Conservation (phyloP, 1,140 invertebrate species). For the Aphelinus certus region DNA sequence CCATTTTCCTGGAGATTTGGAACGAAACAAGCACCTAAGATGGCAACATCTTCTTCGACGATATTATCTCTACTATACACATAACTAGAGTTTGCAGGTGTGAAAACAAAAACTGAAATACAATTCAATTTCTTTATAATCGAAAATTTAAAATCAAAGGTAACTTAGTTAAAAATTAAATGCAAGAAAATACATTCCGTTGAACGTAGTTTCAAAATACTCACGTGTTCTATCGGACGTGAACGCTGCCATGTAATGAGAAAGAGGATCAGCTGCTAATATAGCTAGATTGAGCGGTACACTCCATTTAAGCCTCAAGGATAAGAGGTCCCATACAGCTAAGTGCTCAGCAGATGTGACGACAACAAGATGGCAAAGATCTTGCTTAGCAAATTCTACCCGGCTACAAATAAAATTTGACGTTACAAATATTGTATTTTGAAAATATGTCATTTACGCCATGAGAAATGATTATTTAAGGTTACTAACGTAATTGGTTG, state of each 20-base stretch:
- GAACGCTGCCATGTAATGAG: conserved; percentile 74
- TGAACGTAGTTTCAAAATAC: conserved; percentile 26
- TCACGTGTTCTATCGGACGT: conserved; percentile 71
- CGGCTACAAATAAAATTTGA: conserved; percentile 58
- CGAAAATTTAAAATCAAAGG: conserved; percentile 4
- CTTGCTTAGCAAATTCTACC: conserved; percentile 73
- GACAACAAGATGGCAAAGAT: conserved; percentile 74
- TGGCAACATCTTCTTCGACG: conserved; percentile 56
- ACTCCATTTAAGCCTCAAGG: conserved; percentile 70
- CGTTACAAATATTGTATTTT: neutral
- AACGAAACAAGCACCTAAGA: conserved; percentile 67
- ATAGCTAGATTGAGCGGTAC: conserved; percentile 66
- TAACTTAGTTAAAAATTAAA: neutral
- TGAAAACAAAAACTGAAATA: conserved; percentile 71
- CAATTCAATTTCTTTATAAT: conserved; percentile 3
- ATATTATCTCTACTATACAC: conserved; percentile 66
- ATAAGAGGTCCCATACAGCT: conserved; percentile 78
- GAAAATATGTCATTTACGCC: neutral
- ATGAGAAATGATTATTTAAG: conserved; percentile 2
- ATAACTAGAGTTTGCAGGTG: conserved; percentile 66
- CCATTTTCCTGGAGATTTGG: conserved; percentile 62
- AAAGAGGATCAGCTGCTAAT: conserved; percentile 70
- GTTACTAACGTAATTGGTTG: conserved; percentile 54
- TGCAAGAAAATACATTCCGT: no score
- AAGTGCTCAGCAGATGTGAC: conserved; percentile 68